Base-by-base conservation (phyloP, 2,888 invertebrate species). In the Agrotis segetum region DNA sequence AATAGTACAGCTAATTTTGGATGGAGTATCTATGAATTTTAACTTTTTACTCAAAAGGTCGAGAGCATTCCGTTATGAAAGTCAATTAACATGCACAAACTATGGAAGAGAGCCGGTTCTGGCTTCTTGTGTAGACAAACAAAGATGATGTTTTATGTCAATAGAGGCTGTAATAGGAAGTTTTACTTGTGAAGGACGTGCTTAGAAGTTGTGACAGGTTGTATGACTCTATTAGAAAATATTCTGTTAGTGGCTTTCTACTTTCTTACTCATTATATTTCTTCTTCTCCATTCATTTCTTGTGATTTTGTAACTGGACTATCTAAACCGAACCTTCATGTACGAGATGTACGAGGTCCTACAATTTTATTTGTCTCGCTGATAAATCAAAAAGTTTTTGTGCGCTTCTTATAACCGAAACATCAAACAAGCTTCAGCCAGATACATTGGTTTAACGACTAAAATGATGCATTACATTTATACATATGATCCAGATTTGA, bases 61-160 rank as follows among this genome's bases (percentile, higher is more conserved):
- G 52, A 44, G 46, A 75, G 62, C 65, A 56, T 68, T 52, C 71
- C 77, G 67, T 82, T 85, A 75, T 71, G 83, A 76, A 79, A 83
- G 76, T 70, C 70, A 77, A 79, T 85, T 81, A 81, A 64, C 77
- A 75, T 77, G 56, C 44, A 78, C 71, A 79, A 76, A 75, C 64
- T 74, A 24, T 64, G 47, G 47, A 76, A 67, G 70, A 73, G 61
- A 71, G 29, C 71, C 19, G 52, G 74, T 81, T 73, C 74, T 46
- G 3, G 50, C 58, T 64, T 59, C 61, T 55, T 58, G 58, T 68
- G 56, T 74, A 65, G 47, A 67, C 53, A 71, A 83, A 79, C 66
- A 77, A 71, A 72, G 56, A 64, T 52, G 53, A 68, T 34, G 52
- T 59, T 65, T 77, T 71, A 60, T 73, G 59, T 46, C 76, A 71